Percentiles rank a stretch among this genome's conserved stretches.
Evolutionary conservation across 2,113 vertebrate genomes (phyloP).

Genomic region (Scopus umbretta): DNA sequence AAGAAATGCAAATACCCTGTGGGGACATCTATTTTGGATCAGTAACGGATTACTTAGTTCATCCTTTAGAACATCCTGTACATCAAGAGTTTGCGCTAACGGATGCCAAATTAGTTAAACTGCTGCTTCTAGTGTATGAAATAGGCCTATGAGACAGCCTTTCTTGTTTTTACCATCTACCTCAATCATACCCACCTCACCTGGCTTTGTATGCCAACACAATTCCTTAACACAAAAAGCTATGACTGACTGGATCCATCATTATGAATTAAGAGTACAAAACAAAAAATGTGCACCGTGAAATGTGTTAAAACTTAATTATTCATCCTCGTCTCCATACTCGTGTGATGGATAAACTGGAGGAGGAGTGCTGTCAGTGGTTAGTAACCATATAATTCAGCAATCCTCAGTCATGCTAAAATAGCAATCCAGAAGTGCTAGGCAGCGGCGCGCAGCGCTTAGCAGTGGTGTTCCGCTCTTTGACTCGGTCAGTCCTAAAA

Average conservation of each 20-base stretch:
- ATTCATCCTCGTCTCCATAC: neutral
- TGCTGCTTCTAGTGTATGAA: neutral
- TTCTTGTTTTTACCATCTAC: neutral
- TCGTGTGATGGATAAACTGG: neutral
- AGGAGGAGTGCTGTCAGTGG: neutral
- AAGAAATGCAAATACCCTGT: neutral
- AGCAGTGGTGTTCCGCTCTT: accelerated
- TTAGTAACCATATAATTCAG: neutral
- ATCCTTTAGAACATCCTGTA: neutral
- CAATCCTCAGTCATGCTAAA: neutral
- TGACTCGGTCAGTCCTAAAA: neutral
- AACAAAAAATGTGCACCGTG: neutral
- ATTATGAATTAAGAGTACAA: neutral
- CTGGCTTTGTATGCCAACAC: neutral
- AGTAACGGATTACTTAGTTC: neutral
- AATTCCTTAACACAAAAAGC: neutral
- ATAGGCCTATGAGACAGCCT: neutral
- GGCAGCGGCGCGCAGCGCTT: accelerated
- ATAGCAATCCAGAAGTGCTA: neutral
- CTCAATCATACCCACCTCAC: neutral
- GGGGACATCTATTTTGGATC: neutral
- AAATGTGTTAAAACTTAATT: neutral
- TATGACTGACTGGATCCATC: neutral
- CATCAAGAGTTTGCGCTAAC: neutral
- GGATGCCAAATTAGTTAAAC: neutral